Base-by-base conservation (phyloP, 2,888 invertebrate species). In the Ceratothoa steindachneri region DNA sequence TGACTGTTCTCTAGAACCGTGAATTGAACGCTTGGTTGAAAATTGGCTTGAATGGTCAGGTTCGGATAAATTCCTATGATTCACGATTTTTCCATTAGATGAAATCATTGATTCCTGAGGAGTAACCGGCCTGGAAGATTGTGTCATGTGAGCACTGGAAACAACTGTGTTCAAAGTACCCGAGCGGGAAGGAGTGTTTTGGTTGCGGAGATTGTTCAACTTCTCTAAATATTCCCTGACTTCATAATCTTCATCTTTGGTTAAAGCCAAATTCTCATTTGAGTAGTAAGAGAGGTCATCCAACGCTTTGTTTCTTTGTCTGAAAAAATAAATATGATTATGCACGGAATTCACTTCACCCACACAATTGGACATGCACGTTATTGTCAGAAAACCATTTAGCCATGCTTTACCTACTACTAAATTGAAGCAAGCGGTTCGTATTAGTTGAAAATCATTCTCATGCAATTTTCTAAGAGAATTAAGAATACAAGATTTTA, bases 231-330 rank as follows among this genome's bases (percentile, higher is more conserved):
- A 79, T 30, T 74, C 71, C 27, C 76, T 66, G 4, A 79, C 79
- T 53, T 75, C 75, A 41, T 79, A 76, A 60, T 79, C 79, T 28
- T 71, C 71, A 24, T 77, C 73, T 12, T 69, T 53, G 5, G 31
- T 30, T 12, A 73, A 65, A 19, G 69, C 69, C 7, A 79, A 64
- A 60, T 79, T 76, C 52, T 79, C 78, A 9, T 71, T 72, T 4
- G 76, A 76, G 52, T 74, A 76, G 66, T 74, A 79, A 67, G 76
- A 74, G 51, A 79, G 76, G 30, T 79, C 79, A 71, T 79, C 79
- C 70, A 79, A 53, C n/a, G 79, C 79, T 55, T 79, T 79, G 74
- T 79, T 79, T 27, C 79, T 69, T 68, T 79, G 79, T 53, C 79
- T 79, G 79, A 12, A 60, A 51, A 28, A 5, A 29, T 29, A 22